Evolutionary conservation across 2,888 invertebrate genomes (phyloP).

Genomic region (Beris morrisii): DNA sequence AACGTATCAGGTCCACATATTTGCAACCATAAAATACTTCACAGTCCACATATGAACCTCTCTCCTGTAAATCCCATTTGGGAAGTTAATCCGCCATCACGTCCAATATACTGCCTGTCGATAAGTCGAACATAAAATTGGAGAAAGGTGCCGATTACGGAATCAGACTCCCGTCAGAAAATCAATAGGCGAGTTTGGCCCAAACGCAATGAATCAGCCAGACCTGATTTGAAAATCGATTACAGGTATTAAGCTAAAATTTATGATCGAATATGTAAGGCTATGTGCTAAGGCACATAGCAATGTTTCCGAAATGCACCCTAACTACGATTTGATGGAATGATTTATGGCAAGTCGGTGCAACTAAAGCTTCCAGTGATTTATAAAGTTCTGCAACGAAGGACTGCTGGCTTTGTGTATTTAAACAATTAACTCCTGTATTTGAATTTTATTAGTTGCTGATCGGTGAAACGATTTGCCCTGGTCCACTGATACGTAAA

Average conservation of each 20-base stretch:
- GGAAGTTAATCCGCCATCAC: too few species aligned
- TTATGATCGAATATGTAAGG: conserved; percentile 12
- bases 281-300: neutral
- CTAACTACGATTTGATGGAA: conserved; percentile 13
- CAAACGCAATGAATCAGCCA: conserved; percentile 3
- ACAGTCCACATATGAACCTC: too few species aligned
- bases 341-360: conserved; percentile 20
- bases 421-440: neutral
- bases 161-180: neutral
- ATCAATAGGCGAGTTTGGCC: neutral
- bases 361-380: conserved; percentile 7
- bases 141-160: too few species aligned
- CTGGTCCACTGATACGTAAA: too few species aligned
- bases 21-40: too few species aligned
- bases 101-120: too few species aligned
- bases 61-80: too few species aligned
- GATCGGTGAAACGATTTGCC: too few species aligned
- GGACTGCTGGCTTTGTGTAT: neutral
- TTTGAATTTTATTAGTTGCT: too few species aligned
- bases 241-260: conserved; percentile 12
- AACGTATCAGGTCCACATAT: too few species aligned
- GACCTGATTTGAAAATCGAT: conserved; percentile 23
- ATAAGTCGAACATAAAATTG: too few species aligned
- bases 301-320: neutral
- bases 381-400: conserved; percentile 8